A percentile compares a stretch with the other conserved stretches of the same genome.
phyloP scores from a whole-genome alignment of 2,888 invertebrate species.

The Chouioia cunea region DNA sequence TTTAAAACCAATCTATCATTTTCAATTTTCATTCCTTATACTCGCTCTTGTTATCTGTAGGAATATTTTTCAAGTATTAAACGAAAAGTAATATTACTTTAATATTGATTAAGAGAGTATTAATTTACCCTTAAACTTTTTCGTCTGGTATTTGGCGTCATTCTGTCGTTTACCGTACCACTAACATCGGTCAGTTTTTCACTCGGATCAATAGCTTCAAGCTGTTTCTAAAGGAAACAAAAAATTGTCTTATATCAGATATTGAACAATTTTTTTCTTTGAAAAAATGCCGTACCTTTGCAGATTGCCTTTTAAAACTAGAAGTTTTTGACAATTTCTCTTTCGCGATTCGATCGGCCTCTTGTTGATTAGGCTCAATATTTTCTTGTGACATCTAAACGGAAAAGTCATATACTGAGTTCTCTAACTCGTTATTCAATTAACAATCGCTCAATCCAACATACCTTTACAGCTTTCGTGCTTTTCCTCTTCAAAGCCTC shows the following conservation, averaged over 20 bases:
- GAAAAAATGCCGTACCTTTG: constrained; percentile 8
- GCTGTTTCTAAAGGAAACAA: constrained; percentile 7
- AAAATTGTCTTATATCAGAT: neutral
- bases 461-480: constrained; percentile 18
- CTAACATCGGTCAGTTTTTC: constrained; percentile 3
- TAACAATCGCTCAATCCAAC: neutral
- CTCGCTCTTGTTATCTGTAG: constrained; percentile 25
- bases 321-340: neutral
- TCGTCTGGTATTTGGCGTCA: constrained; percentile 26
- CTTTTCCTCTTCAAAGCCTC: constrained; percentile 1
- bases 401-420: neutral
- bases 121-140: constrained; percentile 34
- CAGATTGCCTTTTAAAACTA: constrained; percentile 1
- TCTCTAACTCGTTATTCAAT: neutral
- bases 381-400: constrained; percentile 22
- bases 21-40: constrained; percentile 19
- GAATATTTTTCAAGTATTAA: neutral
- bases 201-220: constrained; percentile 6
- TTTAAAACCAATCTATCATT: constrained; percentile 8
- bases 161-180: constrained; percentile 2
- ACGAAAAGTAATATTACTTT: neutral
- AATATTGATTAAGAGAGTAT: constrained; percentile 3
- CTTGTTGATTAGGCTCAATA: constrained; percentile 18
- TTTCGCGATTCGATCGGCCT: neutral
- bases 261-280: neutral